phyloP scores from a whole-genome alignment of 1,140 invertebrate species.

The Cotesia chilonis region DNA sequence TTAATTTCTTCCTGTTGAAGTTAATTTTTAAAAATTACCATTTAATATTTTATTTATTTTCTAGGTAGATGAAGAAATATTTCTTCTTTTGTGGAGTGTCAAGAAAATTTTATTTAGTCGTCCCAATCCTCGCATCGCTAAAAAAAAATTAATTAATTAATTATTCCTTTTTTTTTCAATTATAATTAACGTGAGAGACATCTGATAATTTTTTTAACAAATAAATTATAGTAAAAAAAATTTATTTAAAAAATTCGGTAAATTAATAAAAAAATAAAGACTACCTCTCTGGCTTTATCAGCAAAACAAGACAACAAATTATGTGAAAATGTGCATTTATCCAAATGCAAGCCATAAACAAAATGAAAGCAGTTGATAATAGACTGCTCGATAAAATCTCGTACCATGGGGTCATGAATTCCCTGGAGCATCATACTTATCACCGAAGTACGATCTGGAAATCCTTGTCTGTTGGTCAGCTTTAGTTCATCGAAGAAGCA shows the following conservation, averaged over 20 bases:
- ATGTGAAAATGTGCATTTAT: slow-evolving; percentile 61
- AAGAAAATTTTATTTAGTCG: slow-evolving; percentile 28
- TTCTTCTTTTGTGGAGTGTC: neutral
- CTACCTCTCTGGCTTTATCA: slow-evolving; percentile 59
- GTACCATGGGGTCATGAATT: slow-evolving; percentile 54
- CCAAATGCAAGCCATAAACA: slow-evolving; percentile 48
- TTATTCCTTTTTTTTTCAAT: slow-evolving; percentile 27
- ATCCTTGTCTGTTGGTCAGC: slow-evolving; percentile 58
- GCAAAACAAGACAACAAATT: slow-evolving; percentile 56
- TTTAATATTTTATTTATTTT: neutral
- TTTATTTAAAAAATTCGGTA: no score
- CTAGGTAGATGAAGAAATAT: neutral
- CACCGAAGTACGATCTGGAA: slow-evolving; percentile 52
- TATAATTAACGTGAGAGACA: neutral
- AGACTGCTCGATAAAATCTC: slow-evolving; percentile 60
- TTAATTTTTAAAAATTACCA: no score
- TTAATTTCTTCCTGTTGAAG: no score
- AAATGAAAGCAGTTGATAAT: slow-evolving; percentile 58
- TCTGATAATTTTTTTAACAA: no score
- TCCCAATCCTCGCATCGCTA: slow-evolving; percentile 63
- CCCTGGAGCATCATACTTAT: slow-evolving; percentile 54
- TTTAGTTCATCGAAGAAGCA: slow-evolving; percentile 63
- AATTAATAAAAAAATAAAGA: no score
- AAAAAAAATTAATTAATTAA: slow-evolving; percentile 10
- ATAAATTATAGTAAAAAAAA: no score